These are phyloP conservation scores for Philhelius pedissequus DNA, from an alignment of 2,888 invertebrate genomes.

Conservation along the genomic window DNA sequence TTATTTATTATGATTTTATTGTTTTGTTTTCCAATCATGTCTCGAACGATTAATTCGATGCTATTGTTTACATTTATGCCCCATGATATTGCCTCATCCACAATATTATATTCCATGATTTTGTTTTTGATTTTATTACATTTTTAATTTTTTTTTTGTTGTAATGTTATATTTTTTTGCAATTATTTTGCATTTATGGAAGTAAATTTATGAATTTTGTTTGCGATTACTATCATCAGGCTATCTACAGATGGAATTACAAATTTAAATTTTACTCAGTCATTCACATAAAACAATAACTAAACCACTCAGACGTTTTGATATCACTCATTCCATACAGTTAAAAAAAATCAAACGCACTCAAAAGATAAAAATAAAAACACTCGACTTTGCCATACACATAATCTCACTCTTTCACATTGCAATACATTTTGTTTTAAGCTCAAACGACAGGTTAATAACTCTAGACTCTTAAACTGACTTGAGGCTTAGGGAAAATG, in stretches of 20 bases:
- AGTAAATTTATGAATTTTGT: conserved; percentile 60
- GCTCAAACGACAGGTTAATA: neutral
- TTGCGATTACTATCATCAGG: conserved; percentile 62
- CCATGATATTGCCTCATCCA: conserved; percentile 25
- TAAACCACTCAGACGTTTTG: conserved; percentile 3
- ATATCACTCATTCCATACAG: conserved; percentile 11
- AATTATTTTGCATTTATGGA: conserved; percentile 51
- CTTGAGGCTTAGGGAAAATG: neutral
- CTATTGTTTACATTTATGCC: neutral
- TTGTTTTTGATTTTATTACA: conserved; percentile 36
- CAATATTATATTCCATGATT: neutral
- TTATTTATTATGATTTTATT: conserved; percentile 43
- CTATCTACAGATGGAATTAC: conserved; percentile 66
- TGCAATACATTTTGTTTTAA: conserved; percentile 44
- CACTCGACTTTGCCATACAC: conserved; percentile 20
- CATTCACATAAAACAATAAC: conserved; percentile 32
- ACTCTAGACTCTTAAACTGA: neutral
- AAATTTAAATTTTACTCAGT: conserved; percentile 40
- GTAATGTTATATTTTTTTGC: conserved; percentile 5
- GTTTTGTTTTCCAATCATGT: neutral
- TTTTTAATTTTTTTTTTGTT: conserved; percentile 32
- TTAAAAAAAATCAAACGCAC: neutral
- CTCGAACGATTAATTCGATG: neutral
- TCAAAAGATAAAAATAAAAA: conserved; percentile 12
- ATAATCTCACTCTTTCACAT: conserved; percentile 66